Evolutionary conservation across 2,888 invertebrate genomes (phyloP), one percentile per base, ranked within the genome.

Genomic region (Drosophila tripunctata): DNA sequence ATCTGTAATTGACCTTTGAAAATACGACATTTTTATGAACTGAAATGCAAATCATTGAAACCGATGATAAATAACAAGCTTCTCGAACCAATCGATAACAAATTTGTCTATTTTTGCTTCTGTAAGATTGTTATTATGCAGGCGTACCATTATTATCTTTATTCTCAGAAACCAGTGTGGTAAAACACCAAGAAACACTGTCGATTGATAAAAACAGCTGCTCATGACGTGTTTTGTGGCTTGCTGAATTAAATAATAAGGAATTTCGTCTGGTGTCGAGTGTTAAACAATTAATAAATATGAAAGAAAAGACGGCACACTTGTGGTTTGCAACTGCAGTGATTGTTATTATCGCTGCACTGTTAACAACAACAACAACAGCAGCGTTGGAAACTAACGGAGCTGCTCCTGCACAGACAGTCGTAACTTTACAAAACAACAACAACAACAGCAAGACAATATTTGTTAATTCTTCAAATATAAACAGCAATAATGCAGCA

Each of bases 191-290:
- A 27, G 2, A 33, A 6, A 15, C 10, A 1, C 10, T 4, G 14
- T 15, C 1, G 8, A 54, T 33, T 33, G 38, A 56, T 51, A 58
- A 62, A n/a, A 78, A 65, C 78, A 82, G 77, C 74, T 82, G 83
- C 35, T 74, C 35, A 61, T 65, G 75, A 80, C 77, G 80, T 73
- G 80, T 73, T 50, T 63, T 24, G 57, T 60, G 19, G 27, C 56
- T 55, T n/a, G 12, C n/a, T 27, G 0, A 31, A 51, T 4, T 30
- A 64, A 35, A 54, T 27, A 47, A 31, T 48, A 31, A 48, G 22
- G 36, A 54, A 63, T 55, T 44, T 14, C 4, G 45, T 35, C 36
- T 48, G 45, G 36, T 31, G 4, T 10, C n/a, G 8, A 21, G 22
- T 57, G 38, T 52, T 2, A 31, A 48, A 27, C 36, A 54, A 7